Evolutionary conservation across 2,113 vertebrate species (phyloP), one percentile per base, ranked within the genome.

Genomic region (Prietella phreatophila): DNA sequence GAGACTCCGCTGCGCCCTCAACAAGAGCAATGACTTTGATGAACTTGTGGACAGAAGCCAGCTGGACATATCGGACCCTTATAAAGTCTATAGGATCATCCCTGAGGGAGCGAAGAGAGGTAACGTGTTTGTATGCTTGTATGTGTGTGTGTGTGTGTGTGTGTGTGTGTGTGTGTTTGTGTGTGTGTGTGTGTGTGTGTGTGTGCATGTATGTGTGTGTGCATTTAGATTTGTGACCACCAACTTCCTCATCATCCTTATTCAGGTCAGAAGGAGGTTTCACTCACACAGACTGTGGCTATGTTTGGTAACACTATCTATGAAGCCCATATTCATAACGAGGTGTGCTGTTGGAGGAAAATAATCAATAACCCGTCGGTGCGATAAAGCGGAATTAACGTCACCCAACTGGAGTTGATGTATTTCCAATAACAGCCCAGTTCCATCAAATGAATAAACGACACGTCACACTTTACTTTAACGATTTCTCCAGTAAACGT

Each of bases 21-120:
- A 99, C 94, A 99, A 99, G 92, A 99, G 98, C 94, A 99, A 99
- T 47, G 98, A 99, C 95, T 99, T 99, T 89, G 97, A 99, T 92
- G 98, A 99, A 85, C 91, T 99, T 83, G 97, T 99, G 60, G 97
- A 97, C 19, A 96, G 96, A 91, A 99, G 98, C 92, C 98, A 99
- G 88, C 94, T 99, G 94, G 98, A 99, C 93, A 99, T 99, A 91
- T 99, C 98, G 8, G 98, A 99, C 87, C 98, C 98, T 0, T 99
- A 99, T 93, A 99, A 99, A 95, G 98, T 99, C 53, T 99, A 99
- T 95, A 96, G 96, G 93, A 99, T 99, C 88, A 97, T 99, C 63
- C 98, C 98, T 4, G 98, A 99, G 93, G 97, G 96, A 88, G 96
- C 96, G 88, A 99, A 99, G 87, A 97, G 96, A 97, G 98, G 98